A percentile compares a stretch with the other conserved stretches of the same genome.
These are phyloP conservation scores for Ianthella basta DNA, from an alignment of 37 sponge, comb jelly and placozoan genomes.

Conservation along the genomic window DNA sequence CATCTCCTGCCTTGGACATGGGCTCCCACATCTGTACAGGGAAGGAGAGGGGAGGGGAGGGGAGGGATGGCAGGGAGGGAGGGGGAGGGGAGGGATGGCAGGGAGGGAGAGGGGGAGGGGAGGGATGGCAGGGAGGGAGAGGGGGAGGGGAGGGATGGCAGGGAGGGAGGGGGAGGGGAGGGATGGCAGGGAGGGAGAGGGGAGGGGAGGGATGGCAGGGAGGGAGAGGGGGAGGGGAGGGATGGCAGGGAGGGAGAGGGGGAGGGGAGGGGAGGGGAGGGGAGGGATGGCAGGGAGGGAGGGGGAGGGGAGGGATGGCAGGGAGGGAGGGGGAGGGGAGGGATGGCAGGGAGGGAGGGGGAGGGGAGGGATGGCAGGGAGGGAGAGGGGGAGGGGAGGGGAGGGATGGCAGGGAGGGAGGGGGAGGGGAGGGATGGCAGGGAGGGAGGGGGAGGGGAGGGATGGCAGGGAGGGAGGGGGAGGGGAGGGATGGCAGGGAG, in stretches of 20 bases:
- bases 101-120: background rate
- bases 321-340: background rate
- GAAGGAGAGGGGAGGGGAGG: background rate
- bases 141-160: background rate
- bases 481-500: too few relatives aligned
- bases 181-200: too few relatives aligned
- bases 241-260: background rate
- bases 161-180: background rate
- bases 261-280: background rate
- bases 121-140: too few relatives aligned
- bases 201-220: too few relatives aligned
- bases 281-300: background rate
- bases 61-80: background rate
- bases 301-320: background rate
- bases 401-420: background rate
- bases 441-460: too few relatives aligned
- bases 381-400: constrained; percentile 8
- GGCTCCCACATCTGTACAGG: constrained; percentile 67
- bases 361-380: too few relatives aligned
- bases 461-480: too few relatives aligned
- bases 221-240: too few relatives aligned
- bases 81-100: background rate
- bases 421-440: too few relatives aligned
- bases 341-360: too few relatives aligned
- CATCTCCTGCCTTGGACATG: background rate